phyloP scores from a whole-genome alignment of 2,888 invertebrate species.

The Cecidostiba fungosa region DNA sequence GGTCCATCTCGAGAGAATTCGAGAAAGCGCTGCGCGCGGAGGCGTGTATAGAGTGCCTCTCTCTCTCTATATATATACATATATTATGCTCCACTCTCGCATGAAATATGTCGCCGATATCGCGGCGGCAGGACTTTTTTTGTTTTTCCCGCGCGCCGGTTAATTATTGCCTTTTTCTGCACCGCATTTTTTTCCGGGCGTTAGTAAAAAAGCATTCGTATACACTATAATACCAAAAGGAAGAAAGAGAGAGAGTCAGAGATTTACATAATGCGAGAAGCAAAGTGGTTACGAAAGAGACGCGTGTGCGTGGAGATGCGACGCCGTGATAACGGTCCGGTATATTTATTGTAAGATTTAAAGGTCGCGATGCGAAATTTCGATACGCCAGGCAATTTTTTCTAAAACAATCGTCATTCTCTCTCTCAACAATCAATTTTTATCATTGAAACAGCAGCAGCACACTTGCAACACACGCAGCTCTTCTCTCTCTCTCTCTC shows the following conservation, averaged over 20 bases:
- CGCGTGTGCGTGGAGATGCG: neutral
- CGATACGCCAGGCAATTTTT: neutral
- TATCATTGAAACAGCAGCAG: neutral
- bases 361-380: slow-evolving; percentile 3
- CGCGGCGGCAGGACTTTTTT: slow-evolving; percentile 15
- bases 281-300: neutral
- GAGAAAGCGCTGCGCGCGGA: slow-evolving; percentile 16
- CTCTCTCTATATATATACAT: neutral
- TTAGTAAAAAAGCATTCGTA: slow-evolving; percentile 48
- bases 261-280: slow-evolving; percentile 37
- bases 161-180: slow-evolving; percentile 32
- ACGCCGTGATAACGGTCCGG: slow-evolving; percentile 14
- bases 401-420: neutral
- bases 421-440: neutral
- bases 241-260: neutral
- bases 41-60: neutral
- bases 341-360: slow-evolving; percentile 13
- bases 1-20: slow-evolving; percentile 52
- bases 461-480: neutral
- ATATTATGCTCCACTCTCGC: neutral
- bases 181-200: neutral
- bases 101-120: slow-evolving; percentile 46
- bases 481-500: too few relatives aligned
- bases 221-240: neutral
- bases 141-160: neutral